Conservation (phyloP, 2,797 vertebrate species). For the Sphenopsis melanotis region DNA sequence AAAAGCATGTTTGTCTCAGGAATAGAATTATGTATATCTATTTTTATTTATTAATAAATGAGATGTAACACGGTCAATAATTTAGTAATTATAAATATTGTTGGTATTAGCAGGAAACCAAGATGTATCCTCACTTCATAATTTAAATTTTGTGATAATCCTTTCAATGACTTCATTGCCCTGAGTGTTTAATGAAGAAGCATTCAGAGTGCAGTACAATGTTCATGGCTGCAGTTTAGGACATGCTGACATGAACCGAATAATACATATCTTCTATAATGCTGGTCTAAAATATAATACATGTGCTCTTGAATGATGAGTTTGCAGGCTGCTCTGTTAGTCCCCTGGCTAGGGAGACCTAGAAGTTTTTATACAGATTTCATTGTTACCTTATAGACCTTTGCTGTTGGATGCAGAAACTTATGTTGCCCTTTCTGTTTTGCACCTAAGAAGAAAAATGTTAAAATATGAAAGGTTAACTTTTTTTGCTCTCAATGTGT, state of each 20-base stretch:
- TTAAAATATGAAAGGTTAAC: neutral
- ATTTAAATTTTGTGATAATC: neutral
- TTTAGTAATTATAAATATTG: neutral
- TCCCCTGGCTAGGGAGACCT: neutral
- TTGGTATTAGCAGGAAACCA: neutral
- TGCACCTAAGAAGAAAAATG: neutral
- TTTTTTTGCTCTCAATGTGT: neutral
- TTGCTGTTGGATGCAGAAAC: neutral
- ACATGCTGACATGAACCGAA: neutral
- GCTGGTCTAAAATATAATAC: neutral
- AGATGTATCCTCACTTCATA: neutral
- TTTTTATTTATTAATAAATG: neutral
- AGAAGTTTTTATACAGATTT: neutral
- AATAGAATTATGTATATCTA: neutral
- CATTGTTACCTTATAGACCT: neutral
- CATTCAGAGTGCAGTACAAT: neutral
- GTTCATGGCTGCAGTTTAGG: neutral
- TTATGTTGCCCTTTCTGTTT: neutral
- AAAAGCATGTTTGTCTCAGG: neutral
- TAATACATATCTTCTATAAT: neutral
- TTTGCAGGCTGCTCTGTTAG: neutral
- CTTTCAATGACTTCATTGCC: neutral
- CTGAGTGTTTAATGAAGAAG: neutral
- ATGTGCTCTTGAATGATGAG: neutral
- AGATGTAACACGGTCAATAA: neutral